Percentiles rank a stretch among this genome's conserved stretches.
Conservation (phyloP, 2,797 vertebrate species). For the Caiman crocodilus region DNA sequence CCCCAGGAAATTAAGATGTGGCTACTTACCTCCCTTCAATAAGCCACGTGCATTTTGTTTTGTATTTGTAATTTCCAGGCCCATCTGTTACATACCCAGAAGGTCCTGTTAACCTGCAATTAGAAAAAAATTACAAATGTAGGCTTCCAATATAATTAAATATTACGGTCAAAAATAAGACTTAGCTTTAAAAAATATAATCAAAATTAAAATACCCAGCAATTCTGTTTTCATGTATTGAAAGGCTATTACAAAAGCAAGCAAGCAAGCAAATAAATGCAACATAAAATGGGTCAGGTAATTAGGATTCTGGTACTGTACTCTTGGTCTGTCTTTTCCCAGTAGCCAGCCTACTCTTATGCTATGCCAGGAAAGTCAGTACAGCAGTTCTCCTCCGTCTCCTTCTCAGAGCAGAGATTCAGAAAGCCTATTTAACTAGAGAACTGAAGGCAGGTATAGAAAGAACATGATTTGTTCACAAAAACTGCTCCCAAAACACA, state of each 20-base stretch:
- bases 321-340: neutral
- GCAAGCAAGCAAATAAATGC: neutral
- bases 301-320: neutral
- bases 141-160: neutral
- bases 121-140: conserved; percentile 39
- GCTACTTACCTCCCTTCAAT: conserved; percentile 94
- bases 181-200: neutral
- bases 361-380: neutral
- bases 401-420: neutral
- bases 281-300: too few relatives aligned
- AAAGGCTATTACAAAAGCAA: neutral
- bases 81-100: conserved; percentile 94
- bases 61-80: conserved; percentile 98
- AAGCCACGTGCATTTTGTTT: conserved; percentile 99
- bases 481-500: neutral
- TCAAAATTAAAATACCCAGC: neutral
- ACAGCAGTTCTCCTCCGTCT: too few relatives aligned
- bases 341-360: neutral
- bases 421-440: neutral
- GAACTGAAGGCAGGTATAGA: neutral
- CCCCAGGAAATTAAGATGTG: neutral
- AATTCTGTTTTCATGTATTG: neutral
- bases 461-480: neutral
- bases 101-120: conserved; percentile 90
- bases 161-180: neutral